Evolutionary conservation across 2,888 invertebrate genomes (phyloP).

Genomic region (Seira musarum): DNA sequence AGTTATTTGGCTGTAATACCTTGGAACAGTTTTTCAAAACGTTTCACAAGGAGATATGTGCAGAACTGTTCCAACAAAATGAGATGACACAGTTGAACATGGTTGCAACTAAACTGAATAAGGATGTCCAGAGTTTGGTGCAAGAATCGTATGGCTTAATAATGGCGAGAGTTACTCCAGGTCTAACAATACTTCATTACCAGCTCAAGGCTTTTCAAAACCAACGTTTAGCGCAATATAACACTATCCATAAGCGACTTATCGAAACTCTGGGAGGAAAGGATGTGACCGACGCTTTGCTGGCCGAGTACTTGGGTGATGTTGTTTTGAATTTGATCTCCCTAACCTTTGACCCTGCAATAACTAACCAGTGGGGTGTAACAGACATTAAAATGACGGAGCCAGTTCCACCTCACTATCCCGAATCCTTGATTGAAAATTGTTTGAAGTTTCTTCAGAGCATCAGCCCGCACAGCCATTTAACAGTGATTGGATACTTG

Average conservation of each 20-base stretch:
- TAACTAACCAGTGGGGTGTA: constrained; percentile 54
- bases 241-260: constrained; percentile 54
- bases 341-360: constrained; percentile 53
- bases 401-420: constrained; percentile 57
- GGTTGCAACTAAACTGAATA: constrained; percentile 71
- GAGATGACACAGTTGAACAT: constrained; percentile 70
- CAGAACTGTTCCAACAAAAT: constrained; percentile 72
- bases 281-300: constrained; percentile 42
- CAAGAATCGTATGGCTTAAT: constrained; percentile 68
- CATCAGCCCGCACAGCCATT: constrained; percentile 36
- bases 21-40: constrained; percentile 73
- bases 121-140: constrained; percentile 70
- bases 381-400: constrained; percentile 51
- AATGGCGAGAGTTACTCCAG: constrained; percentile 60
- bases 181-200: constrained; percentile 28
- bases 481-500: constrained; percentile 58
- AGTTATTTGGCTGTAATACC: constrained; percentile 71
- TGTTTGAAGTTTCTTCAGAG: constrained; percentile 49
- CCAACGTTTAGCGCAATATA: constrained; percentile 5
- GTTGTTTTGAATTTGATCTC: constrained; percentile 62
- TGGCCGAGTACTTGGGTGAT: constrained; percentile 54
- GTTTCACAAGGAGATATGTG: constrained; percentile 73
- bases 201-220: not conserved
- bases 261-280: constrained; percentile 50
- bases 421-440: constrained; percentile 46